Evolutionary conservation across 2,888 invertebrate genomes (phyloP).

Genomic region (Brachyptera risi): DNA sequence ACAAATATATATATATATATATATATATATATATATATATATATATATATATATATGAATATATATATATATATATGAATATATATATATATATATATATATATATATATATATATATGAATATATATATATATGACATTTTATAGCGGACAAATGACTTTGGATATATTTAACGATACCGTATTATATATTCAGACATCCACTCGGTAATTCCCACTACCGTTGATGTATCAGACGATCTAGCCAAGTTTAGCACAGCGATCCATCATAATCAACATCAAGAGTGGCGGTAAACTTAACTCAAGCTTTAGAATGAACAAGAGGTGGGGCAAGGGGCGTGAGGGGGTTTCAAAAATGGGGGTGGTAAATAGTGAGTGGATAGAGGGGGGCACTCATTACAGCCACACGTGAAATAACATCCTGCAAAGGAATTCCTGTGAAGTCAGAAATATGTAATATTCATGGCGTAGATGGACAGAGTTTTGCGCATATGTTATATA

Average conservation of each 20-base stretch:
- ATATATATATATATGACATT: too few relatives aligned
- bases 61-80: too few relatives aligned
- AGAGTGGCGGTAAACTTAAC: constrained; percentile 4
- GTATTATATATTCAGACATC: neutral
- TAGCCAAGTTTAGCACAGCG: neutral
- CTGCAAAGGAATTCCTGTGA: constrained; percentile 6
- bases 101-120: too few relatives aligned
- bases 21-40: too few relatives aligned
- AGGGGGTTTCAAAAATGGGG: neutral
- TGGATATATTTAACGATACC: neutral
- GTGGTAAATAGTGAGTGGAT: neutral
- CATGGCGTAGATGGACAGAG: neutral
- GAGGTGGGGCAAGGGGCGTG: neutral
- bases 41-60: too few relatives aligned
- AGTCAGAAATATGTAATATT: constrained; percentile 11
- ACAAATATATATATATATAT: too few relatives aligned
- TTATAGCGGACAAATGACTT: neutral
- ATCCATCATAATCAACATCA: constrained; percentile 28
- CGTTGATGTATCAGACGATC: too few relatives aligned
- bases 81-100: too few relatives aligned
- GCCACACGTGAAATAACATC: constrained; percentile 14
- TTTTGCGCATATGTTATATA: too few relatives aligned
- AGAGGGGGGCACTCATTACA: constrained; percentile 4
- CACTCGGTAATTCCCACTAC: too few relatives aligned
- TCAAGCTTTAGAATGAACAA: neutral